Evolutionary conservation across 1,140 invertebrate genomes (phyloP), one percentile per base, ranked within the genome.

Genomic region (Araneus ventricosus): DNA sequence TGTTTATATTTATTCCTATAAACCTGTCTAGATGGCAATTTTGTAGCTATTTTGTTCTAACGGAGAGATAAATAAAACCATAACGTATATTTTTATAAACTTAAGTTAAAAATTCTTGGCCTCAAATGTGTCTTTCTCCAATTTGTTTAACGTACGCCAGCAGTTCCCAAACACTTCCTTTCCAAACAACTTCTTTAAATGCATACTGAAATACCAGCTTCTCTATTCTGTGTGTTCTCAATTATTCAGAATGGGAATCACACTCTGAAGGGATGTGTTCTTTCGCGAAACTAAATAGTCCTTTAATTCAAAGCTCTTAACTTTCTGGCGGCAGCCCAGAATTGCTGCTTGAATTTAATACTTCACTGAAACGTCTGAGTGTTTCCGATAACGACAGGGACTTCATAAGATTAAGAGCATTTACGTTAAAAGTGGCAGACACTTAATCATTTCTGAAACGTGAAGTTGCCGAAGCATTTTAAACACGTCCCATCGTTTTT

Each of bases 401-500:
- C 63, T 34, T 30, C 63, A 70, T 30, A 70, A 70, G 63, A 70
- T 70, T 70, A 70, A 70, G n/a, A 70, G 63, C 27, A 70, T 70
- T 30, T 70, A 30, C 5, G n/a, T 10, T 30, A 27, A 27, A 70
- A 70, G 63, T 30, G n/a, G n/a, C 63, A 70, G n/a, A 10, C 27
- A 27, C n/a, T 70, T 27, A 30, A 70, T 70, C 63, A 27, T 10
- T 70, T 70, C 10, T 30, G n/a, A 70, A 70, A 70, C 7, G n/a
- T 14, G n/a, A 27, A 70, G 27, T 70, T 24, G 20, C 59, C 1
- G 22, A 61, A 20, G 24, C 24, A 61, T 17, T 61, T 61, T 61
- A n/a, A 61, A 0, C 59, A 0, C 0, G 24, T n/a, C 22, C 4
- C 7, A 5, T 20, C 1, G 59, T 22, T 61, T 61, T 61, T 61